Base-by-base conservation (phyloP, 2,113 vertebrate genomes). In the Uropsilus gracilis region DNA sequence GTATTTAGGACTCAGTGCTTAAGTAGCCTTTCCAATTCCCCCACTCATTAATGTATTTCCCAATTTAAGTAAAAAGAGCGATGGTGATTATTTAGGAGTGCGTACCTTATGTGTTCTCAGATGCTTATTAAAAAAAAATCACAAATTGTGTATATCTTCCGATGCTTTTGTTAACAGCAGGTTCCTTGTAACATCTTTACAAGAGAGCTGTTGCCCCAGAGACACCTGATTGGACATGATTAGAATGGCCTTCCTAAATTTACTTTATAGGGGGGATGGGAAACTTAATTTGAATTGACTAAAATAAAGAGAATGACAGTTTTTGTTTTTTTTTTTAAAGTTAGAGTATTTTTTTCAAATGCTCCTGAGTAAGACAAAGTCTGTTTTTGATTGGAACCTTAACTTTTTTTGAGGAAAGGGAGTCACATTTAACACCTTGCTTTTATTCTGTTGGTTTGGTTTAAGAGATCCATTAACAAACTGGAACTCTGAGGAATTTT, bases 271-370 rank as follows among this genome's bases (percentile, higher is more conserved):
- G 53, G n/a, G 39, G 28, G 28, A 30, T 16, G 50, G 85, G 44
- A 93, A 72, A 44, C 22, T 50, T 86, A 53, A 61, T 4, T 73
- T 84, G 57, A 78, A 63, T 92, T 73, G 30, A 57, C 73, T 57
- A 37, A 55, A 92, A 69, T 91, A 86, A n/a, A n/a, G 37, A 18
- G 34, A 83, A 28, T 95, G 50, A 30, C 18, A 34, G 32, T 11
- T 69, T 69, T 11, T 82, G 76, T 68, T 92, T 32, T 11, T 69
- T 69, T 11, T 82, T 82, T 68, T 92, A 17, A 44, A 85, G n/a
- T 92, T 90, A 50, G 42, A 88, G 20, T 85, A 75, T n/a, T 76
- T 89, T 81, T 37, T 76, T 69, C 14, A 80, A 57, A 77, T 39
- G 59, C 53, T 88, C 83, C 16, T 89, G 32, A 55, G 17, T 86